These are phyloP conservation scores for Latrodectus geometricus DNA, from an alignment of 1,140 invertebrate genomes.

Conservation along the genomic window DNA sequence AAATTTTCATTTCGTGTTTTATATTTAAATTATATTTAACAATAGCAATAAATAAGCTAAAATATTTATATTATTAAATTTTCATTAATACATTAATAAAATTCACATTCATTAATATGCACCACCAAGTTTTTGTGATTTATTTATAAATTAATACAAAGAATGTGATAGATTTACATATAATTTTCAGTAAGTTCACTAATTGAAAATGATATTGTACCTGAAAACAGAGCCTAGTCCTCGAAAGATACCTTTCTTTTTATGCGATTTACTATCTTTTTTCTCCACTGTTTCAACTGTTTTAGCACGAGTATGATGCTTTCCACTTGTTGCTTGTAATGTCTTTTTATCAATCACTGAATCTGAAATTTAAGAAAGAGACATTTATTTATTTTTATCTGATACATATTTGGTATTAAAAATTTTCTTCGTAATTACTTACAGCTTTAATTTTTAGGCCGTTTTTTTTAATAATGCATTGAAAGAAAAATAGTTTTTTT, in stretches of 20 bases:
- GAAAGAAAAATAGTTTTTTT: too few relatives aligned
- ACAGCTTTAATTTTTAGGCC: too few relatives aligned
- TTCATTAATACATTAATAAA: neutral
- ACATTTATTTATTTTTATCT: too few relatives aligned
- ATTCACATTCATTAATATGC: neutral
- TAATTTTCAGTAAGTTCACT: too few relatives aligned
- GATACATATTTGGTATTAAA: too few relatives aligned
- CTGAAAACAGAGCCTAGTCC: slow-evolving; percentile 89
- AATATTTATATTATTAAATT: neutral
- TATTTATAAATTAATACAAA: neutral
- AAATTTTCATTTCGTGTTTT: too few relatives aligned
- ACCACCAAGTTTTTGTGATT: neutral
- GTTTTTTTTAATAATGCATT: too few relatives aligned
- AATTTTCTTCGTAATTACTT: too few relatives aligned
- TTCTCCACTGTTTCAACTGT: slow-evolving; percentile 35
- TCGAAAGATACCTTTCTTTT: slow-evolving; percentile 79
- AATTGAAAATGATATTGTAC: slow-evolving; percentile 63
- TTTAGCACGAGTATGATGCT: slow-evolving; percentile 41
- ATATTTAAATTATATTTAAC: too few relatives aligned
- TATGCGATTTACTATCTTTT: slow-evolving; percentile 70
- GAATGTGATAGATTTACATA: neutral
- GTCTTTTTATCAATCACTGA: slow-evolving; percentile 67
- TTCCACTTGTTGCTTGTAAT: neutral
- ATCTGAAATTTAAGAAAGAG: slow-evolving; percentile 67
- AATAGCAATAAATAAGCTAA: too few relatives aligned